Evolutionary conservation across 2,113 vertebrate species (phyloP).

Genomic region (Dipodomys merriami): DNA sequence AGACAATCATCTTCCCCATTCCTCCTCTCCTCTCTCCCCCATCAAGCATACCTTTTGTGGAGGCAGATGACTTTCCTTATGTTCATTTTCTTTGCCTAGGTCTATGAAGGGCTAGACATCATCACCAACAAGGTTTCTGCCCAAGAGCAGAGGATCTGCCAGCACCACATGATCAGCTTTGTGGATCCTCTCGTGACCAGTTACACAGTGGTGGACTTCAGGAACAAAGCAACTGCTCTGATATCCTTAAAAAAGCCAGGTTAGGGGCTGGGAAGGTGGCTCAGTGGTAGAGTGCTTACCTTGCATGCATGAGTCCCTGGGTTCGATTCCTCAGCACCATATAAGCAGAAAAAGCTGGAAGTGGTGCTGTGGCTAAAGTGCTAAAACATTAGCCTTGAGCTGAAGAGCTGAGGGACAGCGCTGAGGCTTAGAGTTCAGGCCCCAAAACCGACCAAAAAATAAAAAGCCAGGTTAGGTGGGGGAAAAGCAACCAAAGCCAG

Average conservation of each 20-base stretch:
- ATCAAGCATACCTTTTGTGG: background rate
- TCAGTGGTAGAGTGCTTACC: no score
- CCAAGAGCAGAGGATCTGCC: conserved; percentile 91
- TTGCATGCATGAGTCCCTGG: no score
- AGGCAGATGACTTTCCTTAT: background rate
- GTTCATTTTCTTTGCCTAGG: conserved; percentile 83
- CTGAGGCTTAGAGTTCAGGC: no score
- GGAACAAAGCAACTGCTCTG: conserved; percentile 92
- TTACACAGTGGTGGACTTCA: conserved; percentile 97
- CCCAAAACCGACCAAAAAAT: no score
- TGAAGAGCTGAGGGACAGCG: no score
- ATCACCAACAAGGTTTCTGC: conserved; percentile 96
- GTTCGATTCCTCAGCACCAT: no score
- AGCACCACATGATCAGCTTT: conserved; percentile 98
- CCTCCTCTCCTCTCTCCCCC: background rate
- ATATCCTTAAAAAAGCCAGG: conserved; percentile 91
- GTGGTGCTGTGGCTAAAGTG: no score
- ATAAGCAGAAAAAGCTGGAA: no score
- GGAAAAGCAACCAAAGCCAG: background rate
- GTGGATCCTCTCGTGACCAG: conserved; percentile 94
- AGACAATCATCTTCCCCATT: background rate
- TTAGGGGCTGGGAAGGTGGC: no score
- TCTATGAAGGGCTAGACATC: conserved; percentile 96
- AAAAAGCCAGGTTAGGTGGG: no score
- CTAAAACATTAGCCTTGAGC: no score